A percentile compares a stretch with the other conserved stretches of the same genome.
These are phyloP conservation scores for Tipula vernalis DNA, from an alignment of 2,888 invertebrate species.

Conservation along the genomic window DNA sequence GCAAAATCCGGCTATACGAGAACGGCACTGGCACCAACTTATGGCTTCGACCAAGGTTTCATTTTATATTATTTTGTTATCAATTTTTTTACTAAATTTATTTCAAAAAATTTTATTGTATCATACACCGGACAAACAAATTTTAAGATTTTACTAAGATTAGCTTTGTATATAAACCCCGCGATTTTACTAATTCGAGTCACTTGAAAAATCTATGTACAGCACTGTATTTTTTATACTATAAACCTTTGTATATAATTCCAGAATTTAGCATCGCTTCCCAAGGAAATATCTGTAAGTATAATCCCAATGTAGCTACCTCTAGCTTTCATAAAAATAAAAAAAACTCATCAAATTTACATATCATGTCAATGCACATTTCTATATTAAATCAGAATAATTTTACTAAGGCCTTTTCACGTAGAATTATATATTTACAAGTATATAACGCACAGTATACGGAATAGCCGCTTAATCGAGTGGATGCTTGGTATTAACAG, in stretches of 20 bases:
- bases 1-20: conserved; percentile 91
- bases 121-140: conserved; percentile 5
- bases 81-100: background rate
- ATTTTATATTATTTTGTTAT: background rate
- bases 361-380: background rate
- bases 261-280: conserved; percentile 71
- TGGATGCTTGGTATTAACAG: background rate
- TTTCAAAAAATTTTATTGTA: background rate
- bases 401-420: background rate
- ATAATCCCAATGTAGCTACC: background rate
- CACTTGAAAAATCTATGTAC: conserved; percentile 5
- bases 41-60: conserved; percentile 90
- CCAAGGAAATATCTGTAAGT: conserved; percentile 69
- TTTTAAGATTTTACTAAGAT: background rate
- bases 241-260: conserved; percentile 34
- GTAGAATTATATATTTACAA: background rate
- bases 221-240: background rate
- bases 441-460: background rate
- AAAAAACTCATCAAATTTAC: background rate
- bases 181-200: background rate
- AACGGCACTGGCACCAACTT: conserved; percentile 92
- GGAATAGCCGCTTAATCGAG: background rate
- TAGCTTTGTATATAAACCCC: background rate
- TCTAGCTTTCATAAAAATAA: background rate
- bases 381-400: background rate